These are phyloP conservation scores for Bradypodion ventrale DNA, from an alignment of 2,797 vertebrate genomes.

Conservation along the genomic window DNA sequence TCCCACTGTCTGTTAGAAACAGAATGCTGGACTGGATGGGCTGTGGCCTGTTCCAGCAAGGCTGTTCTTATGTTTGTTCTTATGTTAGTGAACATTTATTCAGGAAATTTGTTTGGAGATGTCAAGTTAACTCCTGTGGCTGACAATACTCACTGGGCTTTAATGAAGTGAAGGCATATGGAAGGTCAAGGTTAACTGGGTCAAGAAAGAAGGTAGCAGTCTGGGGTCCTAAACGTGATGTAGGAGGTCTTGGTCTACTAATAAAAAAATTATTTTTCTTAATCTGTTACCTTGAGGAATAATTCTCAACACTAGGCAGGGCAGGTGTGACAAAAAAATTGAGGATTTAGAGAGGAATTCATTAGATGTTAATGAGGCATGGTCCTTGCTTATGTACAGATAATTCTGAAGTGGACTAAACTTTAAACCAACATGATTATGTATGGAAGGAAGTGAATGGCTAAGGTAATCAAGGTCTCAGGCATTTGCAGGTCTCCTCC, in stretches of 20 bases:
- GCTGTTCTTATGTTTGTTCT: too few relatives aligned
- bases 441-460: too few relatives aligned
- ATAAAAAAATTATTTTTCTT: neutral
- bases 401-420: neutral
- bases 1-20: too few relatives aligned
- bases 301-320: neutral
- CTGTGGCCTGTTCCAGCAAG: too few relatives aligned
- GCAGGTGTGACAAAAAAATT: neutral
- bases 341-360: neutral
- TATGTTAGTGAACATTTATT: conserved; percentile 30
- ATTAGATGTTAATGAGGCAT: neutral
- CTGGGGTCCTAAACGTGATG: neutral
- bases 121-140: conserved; percentile 25
- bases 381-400: neutral
- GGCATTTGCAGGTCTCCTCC: neutral
- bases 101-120: conserved; percentile 21
- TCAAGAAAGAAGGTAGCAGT: neutral
- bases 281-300: neutral
- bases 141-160: conserved; percentile 10
- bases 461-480: neutral
- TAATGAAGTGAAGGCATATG: conserved; percentile 7
- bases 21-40: too few relatives aligned
- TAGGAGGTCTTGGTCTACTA: neutral
- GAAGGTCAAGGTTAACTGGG: neutral
- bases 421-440: neutral